phyloP scores from a whole-genome alignment of 2,113 vertebrate genomes.

The Nannobrachium achirus region DNA sequence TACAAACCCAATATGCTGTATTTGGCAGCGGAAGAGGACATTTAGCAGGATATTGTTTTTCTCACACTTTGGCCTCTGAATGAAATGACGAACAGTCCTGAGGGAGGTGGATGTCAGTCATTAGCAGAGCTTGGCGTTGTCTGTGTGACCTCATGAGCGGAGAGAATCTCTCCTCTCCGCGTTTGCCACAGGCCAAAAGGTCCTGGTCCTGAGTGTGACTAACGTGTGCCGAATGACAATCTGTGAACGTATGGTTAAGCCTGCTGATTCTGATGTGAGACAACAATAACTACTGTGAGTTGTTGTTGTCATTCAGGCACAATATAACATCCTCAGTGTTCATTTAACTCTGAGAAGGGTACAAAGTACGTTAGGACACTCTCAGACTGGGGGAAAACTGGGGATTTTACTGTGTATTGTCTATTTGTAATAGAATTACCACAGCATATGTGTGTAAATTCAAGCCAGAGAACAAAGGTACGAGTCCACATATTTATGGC shows the following conservation, averaged over 20 bases:
- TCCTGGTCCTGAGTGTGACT: slow-evolving; percentile 13
- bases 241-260: not conserved
- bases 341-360: not conserved
- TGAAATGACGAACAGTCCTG: slow-evolving; percentile 28
- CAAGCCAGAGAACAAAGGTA: not conserved
- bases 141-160: slow-evolving; percentile 2
- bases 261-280: not conserved
- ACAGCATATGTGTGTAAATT: not conserved
- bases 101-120: slow-evolving; percentile 56
- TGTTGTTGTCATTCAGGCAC: slow-evolving; percentile 6
- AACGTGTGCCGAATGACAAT: not conserved
- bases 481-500: slow-evolving; percentile 1
- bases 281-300: slow-evolving; percentile 10
- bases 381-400: not conserved
- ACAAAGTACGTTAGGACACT: no score
- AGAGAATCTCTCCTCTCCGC: slow-evolving; percentile 31
- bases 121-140: slow-evolving; percentile 33
- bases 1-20: slow-evolving; percentile 53
- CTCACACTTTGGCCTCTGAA: slow-evolving; percentile 52
- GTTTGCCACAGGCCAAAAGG: slow-evolving; percentile 50
- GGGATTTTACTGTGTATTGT: not conserved
- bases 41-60: slow-evolving; percentile 71
- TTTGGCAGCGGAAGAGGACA: slow-evolving; percentile 65
- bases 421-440: not conserved
- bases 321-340: not conserved